phyloP scores from a whole-genome alignment of 2,797 vertebrate genomes.

The Parotocinclus haroldoi region DNA sequence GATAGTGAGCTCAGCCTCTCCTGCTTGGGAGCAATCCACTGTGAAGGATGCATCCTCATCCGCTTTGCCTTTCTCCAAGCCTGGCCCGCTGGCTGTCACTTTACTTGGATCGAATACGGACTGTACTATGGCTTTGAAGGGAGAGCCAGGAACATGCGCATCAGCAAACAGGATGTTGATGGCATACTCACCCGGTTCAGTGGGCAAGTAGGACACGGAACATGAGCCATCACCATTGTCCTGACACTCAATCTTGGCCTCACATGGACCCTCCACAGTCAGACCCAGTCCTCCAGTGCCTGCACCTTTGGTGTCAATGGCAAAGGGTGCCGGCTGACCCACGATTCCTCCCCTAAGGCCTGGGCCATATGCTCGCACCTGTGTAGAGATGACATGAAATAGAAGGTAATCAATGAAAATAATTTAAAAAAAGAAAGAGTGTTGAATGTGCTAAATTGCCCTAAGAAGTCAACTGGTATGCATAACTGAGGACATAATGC shows the following conservation, averaged over 20 bases:
- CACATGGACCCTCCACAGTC: slow-evolving; percentile 93
- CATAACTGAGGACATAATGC: too few species aligned
- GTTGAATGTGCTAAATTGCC: too few species aligned
- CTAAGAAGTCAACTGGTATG: too few species aligned
- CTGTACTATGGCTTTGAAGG: slow-evolving; percentile 86
- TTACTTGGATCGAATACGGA: slow-evolving; percentile 87
- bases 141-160: slow-evolving; percentile 88
- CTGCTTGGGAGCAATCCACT: slow-evolving; percentile 91
- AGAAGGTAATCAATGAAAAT: neutral
- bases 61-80: slow-evolving; percentile 84
- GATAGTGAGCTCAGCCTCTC: slow-evolving; percentile 91
- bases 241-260: slow-evolving; percentile 95
- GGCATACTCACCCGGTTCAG: slow-evolving; percentile 85
- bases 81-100: slow-evolving; percentile 87
- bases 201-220: slow-evolving; percentile 90
- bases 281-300: slow-evolving; percentile 91
- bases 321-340: slow-evolving; percentile 85
- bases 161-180: slow-evolving; percentile 95
- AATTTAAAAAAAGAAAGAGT: too few species aligned
- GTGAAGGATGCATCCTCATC: slow-evolving; percentile 84
- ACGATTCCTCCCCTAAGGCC: slow-evolving; percentile 86
- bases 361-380: slow-evolving; percentile 82
- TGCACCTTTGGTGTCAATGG: slow-evolving; percentile 93
- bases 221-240: slow-evolving; percentile 95
- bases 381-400: neutral